Evolutionary conservation across 2,113 vertebrate genomes (phyloP), one percentile per base, ranked within the genome.

Genomic region (Dipodomys ordii): DNA sequence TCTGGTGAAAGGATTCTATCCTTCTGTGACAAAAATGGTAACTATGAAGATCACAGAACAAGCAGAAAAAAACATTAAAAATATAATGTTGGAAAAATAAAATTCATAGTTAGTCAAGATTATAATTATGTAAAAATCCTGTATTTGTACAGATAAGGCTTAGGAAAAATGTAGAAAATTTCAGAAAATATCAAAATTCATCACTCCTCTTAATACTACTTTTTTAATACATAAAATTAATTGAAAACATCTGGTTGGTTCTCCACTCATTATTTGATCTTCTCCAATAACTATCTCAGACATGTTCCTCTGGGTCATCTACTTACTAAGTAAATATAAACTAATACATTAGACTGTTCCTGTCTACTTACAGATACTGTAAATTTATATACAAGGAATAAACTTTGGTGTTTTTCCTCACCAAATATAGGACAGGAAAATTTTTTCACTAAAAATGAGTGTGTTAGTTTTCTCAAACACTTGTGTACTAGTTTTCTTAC

Each of bases 111-210:
- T 0, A 69, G 8, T 81, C 57, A 65, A 84, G 71, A 30, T 86
- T 92, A 39, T 78, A 74, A 79, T 65, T 77, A 84, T 35, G 11
- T 2, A 71, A 39, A 92, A 88, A 71, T 64, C 6, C 19, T 64
- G 79, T 15, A 4, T 7, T 30, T 39, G n/a, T 27, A 25, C 39
- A 77, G 8, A 79, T 7, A 28, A 76, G 72, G 7, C 32, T 87
- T 15, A 88, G 11, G n/a, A 81, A 93, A 91, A 93, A 83, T 3
- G 2, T 13, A 88, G 20, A 65, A 76, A 78, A 95, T 1, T 92
- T n/a, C 81, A 77, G 0, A 30, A 87, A 72, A 74, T 67, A 28
- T 82, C 23, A 67, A 83, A 80, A 81, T 57, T 71, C 16, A 87
- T 16, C 7, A 78, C 84, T n/a, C 72, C 3, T 53, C 72, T 28